phyloP scores from a whole-genome alignment of 2,888 invertebrate genomes.

The Rugalucina vietnamica region DNA sequence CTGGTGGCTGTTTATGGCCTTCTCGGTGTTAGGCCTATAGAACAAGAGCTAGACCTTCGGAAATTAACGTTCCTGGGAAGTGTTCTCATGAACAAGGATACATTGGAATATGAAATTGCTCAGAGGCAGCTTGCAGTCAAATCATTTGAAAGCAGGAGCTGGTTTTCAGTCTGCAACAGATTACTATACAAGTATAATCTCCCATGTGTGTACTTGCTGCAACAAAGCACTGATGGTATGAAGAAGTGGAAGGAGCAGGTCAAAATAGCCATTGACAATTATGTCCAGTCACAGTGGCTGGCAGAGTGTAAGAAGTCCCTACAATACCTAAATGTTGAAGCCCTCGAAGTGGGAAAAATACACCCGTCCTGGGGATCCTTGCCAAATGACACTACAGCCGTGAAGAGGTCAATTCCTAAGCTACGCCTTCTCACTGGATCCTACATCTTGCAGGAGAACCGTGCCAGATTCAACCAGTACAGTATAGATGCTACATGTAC shows the following conservation, averaged over 20 bases:
- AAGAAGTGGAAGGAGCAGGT: neutral
- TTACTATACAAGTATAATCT: neutral
- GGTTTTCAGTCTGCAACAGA: neutral
- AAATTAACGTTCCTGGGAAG: neutral
- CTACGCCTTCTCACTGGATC: no score
- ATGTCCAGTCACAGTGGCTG: neutral
- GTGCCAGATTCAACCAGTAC: no score
- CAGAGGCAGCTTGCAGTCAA: neutral
- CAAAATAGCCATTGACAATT: neutral
- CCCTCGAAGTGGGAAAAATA: neutral
- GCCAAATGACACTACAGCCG: no score
- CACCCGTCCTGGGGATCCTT: no score
- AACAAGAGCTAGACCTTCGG: neutral
- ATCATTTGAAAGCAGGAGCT: neutral
- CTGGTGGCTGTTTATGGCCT: neutral
- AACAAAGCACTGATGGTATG: neutral
- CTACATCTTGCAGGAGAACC: no score
- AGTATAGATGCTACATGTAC: no score
- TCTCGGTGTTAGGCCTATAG: no score
- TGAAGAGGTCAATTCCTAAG: no score
- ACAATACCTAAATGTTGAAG: neutral
- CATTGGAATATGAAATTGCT: neutral
- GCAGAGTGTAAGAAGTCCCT: neutral
- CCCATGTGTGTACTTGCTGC: neutral
- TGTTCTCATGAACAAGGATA: neutral